Base-by-base conservation (phyloP, 2,888 invertebrate species). In the Epiblema foenella region DNA sequence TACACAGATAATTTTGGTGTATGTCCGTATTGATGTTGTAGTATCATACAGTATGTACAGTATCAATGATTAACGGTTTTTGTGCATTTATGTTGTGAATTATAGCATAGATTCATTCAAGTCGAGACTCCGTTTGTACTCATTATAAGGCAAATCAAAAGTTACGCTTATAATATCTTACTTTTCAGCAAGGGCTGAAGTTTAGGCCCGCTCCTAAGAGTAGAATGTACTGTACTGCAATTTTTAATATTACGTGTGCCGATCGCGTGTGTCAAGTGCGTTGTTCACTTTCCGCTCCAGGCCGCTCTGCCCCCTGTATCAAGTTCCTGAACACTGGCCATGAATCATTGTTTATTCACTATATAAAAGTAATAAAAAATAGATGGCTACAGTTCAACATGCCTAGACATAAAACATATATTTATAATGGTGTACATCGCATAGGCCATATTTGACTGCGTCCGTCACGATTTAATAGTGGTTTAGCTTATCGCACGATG, bases 261-360 rank as follows among this genome's bases (percentile, higher is more conserved):
- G 5, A 20, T 2, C 33, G 56, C 8, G 46, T 46, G n/a, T n/a
- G 24, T 24, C 20, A 24, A 54, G 54, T 15, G 20, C 37, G 20
- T 8, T 20, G 37, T 37, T 17, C 51, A 29, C 51, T 49, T 69
- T 10, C 33, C 54, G 37, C 9, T 60, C 37, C 58, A 42, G 63
- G 37, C 51, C 49, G 52, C 46, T 8, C 56, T 52, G 52, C 59
- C 42, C 59, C 52, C 58, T 49, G 33, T 70, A 60, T 70, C 59
- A 33, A 56, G 46, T 70, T 70, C 37, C 60, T 66, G 33, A 59
- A 54, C 42, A 56, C 65, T 66, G 60, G 29, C 60, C 52, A 18
- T 60, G 56, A 66, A 39, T 69, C 66, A 70, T 17, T 60, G 69
- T 11, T 33, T 60, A 37, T 33, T 49, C 52, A 29, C 64, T 24